Percentiles rank a stretch among this genome's conserved stretches.
Conservation (phyloP, 2,888 invertebrate species). For the Anaspis maculata region DNA sequence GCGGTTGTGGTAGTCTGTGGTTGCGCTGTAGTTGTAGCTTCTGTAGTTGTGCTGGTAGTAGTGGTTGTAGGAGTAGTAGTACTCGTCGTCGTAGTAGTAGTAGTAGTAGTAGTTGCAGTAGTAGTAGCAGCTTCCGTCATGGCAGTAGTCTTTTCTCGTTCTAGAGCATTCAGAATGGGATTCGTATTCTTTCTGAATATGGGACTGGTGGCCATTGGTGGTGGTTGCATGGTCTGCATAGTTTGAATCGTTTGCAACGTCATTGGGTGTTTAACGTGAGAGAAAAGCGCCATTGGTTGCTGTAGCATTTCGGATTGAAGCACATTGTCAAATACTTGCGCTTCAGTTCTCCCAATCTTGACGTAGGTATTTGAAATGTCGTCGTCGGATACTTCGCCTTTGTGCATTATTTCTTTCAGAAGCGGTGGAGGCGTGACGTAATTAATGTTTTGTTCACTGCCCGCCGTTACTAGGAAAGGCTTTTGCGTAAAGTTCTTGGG, state of each 20-base stretch:
- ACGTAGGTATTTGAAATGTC: conserved; percentile 40
- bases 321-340: conserved; percentile 32
- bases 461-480: conserved; percentile 22
- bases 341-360: conserved; percentile 42
- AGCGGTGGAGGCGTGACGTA: conserved; percentile 28
- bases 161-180: conserved; percentile 19
- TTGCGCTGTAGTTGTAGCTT: conserved; percentile 35
- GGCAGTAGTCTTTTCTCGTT: conserved; percentile 22
- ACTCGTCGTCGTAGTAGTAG: conserved; percentile 35
- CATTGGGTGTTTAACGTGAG: conserved; percentile 20
- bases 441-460: conserved; percentile 29
- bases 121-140: conserved; percentile 35
- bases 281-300: conserved; percentile 19
- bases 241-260: conserved; percentile 39
- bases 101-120: conserved; percentile 43
- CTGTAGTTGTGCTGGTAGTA: conserved; percentile 43
- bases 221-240: conserved; percentile 57
- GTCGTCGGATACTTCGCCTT: conserved; percentile 40
- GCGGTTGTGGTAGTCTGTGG: conserved; percentile 36
- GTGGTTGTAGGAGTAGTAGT: conserved; percentile 34
- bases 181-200: conserved; percentile 20
- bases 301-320: conserved; percentile 4
- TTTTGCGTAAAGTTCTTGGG: conserved; percentile 19
- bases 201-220: conserved; percentile 37
- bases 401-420: conserved; percentile 32